These are phyloP conservation scores for Drosophila kambysellisi DNA, from an alignment of 2,888 invertebrate species.

Conservation along the genomic window DNA sequence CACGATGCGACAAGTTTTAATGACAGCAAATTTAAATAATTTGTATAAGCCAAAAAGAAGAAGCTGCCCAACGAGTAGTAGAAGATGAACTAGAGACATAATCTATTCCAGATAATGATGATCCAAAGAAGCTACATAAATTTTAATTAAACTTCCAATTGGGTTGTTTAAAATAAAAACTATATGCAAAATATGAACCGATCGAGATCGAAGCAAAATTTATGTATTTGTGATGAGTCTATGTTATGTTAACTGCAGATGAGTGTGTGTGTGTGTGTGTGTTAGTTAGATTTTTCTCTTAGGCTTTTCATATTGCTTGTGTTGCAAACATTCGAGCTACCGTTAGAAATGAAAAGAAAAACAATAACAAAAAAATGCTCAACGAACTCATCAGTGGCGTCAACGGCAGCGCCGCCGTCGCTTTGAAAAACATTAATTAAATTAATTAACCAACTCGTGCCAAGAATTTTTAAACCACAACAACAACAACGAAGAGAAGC, in stretches of 20 bases:
- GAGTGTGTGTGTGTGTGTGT: slow-evolving; percentile 4
- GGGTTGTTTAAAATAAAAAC: slow-evolving; percentile 12
- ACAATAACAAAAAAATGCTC: slow-evolving; percentile 27
- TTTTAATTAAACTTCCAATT: slow-evolving; percentile 56
- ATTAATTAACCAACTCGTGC: slow-evolving; percentile 80
- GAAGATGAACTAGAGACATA: not conserved
- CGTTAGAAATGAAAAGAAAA: slow-evolving; percentile 58
- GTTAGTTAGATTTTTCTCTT: slow-evolving; percentile 30
- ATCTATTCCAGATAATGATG: slow-evolving; percentile 3
- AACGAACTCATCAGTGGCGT: slow-evolving; percentile 60
- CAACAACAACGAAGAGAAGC: slow-evolving; percentile 11
- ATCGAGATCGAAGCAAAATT: slow-evolving; percentile 45
- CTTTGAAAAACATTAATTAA: slow-evolving; percentile 79
- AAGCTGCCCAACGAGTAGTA: not conserved
- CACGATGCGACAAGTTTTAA: slow-evolving; percentile 44
- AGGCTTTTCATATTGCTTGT: slow-evolving; percentile 41
- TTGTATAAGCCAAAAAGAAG: slow-evolving; percentile 32
- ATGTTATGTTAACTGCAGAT: slow-evolving; percentile 33
- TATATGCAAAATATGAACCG: slow-evolving; percentile 31
- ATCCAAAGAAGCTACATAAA: slow-evolving; percentile 46
- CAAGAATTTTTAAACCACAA: slow-evolving; percentile 64
- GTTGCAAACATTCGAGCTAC: slow-evolving; percentile 60
- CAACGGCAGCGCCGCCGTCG: slow-evolving; percentile 59
- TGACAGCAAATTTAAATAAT: slow-evolving; percentile 48
- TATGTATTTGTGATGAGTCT: slow-evolving; percentile 31